Base-by-base conservation (phyloP, 2,113 vertebrate species). In the Ochotona curzoniae region DNA sequence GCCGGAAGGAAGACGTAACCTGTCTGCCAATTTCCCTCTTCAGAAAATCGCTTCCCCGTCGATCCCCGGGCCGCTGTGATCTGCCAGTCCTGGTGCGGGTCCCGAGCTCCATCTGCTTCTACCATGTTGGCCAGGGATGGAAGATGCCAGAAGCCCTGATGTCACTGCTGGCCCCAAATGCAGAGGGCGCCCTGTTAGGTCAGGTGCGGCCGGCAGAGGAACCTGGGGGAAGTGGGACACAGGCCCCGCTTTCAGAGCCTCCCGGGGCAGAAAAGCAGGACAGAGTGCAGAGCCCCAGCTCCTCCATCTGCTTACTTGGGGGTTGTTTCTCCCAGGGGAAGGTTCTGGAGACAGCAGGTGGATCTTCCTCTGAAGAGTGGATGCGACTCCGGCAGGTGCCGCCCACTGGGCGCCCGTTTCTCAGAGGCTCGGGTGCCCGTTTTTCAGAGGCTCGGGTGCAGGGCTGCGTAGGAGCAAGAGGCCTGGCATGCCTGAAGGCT, bases 231-330 rank as follows among this genome's bases (percentile, higher is more conserved):
- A 44, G 38, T 17, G 3, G 30, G 49, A 57, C 0, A 1, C 30
- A 20, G 44, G 11, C 30, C 0, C 1, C 18, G 21, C 26, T n/a
- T 69, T 54, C 0, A 0, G 44, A 26, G 26, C 14, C 2, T 10
- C 9, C 8, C 1, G 8, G 51, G 57, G 7, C 38, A 63, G 4
- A 14, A 73, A 74, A 8, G 6, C n/a, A 4, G 49, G n/a, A 69
- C 30, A 54, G 21, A 83, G 25, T 15, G 9, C 0, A 38, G 5
- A 21, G 14, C 5, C 28, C 32, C 5, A 47, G 21, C 6, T 25
- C 35, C 26, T 66, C 28, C 0, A 0, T 14, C 25, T 7, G 63
- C 23, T 2, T 7, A 5, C 78, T 17, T 35, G 47, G 66, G 30
- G 32, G 2, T n/a, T 0, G 1, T 64, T 47, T 44, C 35, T 64